These are phyloP conservation scores for Tiliqua scincoides DNA, from an alignment of 2,113 vertebrate species.

Conservation along the genomic window DNA sequence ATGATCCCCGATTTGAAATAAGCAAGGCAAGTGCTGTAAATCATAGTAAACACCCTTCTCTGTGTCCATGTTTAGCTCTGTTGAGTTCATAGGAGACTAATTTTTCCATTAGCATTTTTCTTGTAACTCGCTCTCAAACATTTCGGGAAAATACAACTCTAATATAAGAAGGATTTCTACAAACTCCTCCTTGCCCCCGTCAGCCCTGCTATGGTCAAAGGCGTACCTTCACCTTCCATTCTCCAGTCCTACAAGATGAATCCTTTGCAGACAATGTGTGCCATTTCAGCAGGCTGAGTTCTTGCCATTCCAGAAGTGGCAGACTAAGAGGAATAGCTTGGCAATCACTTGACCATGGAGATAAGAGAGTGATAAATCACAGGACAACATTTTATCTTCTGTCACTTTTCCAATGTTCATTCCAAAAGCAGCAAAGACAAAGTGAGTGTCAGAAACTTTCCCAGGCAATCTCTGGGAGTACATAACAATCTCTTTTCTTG, in stretches of 20 bases:
- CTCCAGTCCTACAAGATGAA: background rate
- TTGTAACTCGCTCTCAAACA: background rate
- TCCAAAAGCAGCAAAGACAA: background rate
- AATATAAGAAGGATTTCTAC: background rate
- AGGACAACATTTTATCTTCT: slow-evolving; percentile 6
- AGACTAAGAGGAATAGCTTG: slow-evolving; percentile 9
- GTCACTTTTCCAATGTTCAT: background rate
- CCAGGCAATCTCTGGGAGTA: background rate
- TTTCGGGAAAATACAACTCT: background rate
- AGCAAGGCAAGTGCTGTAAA: background rate
- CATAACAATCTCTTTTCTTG: background rate
- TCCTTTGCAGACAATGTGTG: background rate
- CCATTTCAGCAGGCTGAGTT: slow-evolving; percentile 2
- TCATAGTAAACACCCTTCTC: background rate
- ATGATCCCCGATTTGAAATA: background rate
- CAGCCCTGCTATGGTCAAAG: background rate
- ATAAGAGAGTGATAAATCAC: slow-evolving; percentile 23
- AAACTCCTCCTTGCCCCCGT: background rate
- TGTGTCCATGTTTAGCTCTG: too few species aligned
- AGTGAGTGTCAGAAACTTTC: slow-evolving; percentile 14
- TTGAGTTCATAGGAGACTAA: background rate
- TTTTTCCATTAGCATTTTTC: background rate
- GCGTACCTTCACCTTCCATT: background rate
- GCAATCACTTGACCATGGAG: slow-evolving; percentile 13
- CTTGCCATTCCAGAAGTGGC: slow-evolving; percentile 18